These are phyloP conservation scores for Nylanderia fulva DNA, from an alignment of 1,140 invertebrate genomes.

Conservation along the genomic window DNA sequence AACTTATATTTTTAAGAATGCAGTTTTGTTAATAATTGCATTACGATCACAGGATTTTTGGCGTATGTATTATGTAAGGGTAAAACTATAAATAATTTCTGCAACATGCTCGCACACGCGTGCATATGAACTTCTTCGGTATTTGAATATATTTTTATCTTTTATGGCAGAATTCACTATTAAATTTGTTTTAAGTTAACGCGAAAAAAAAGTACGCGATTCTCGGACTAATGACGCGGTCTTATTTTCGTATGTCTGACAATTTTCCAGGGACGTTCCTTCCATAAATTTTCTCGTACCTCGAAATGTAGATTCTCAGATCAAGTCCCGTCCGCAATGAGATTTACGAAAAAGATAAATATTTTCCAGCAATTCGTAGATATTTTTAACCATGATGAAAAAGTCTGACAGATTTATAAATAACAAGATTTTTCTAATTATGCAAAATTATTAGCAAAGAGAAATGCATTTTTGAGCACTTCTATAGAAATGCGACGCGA, in stretches of 20 bases:
- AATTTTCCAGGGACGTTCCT: slow-evolving; percentile 37
- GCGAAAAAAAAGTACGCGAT: not conserved
- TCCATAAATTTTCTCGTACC: slow-evolving; percentile 11
- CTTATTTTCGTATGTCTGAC: slow-evolving; percentile 46
- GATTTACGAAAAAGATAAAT: not conserved
- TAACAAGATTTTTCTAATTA: not conserved
- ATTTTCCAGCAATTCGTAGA: not conserved
- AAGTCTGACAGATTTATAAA: not conserved
- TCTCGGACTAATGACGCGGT: slow-evolving; percentile 28
- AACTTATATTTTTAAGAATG: not conserved
- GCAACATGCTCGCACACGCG: slow-evolving; percentile 1
- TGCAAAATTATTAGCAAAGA: not conserved
- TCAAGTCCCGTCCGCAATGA: not conserved
- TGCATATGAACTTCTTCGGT: slow-evolving; percentile 11
- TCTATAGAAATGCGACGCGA: not conserved
- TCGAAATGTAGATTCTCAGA: slow-evolving; percentile 33
- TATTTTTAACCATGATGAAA: not conserved
- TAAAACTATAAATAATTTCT: slow-evolving; percentile 44
- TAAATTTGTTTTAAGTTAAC: not conserved
- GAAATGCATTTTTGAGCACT: not conserved
- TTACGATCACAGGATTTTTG: not conserved
- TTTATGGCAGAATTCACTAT: not conserved
- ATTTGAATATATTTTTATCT: slow-evolving; percentile 35
- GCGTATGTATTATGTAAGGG: slow-evolving; percentile 10
- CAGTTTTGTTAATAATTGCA: not conserved